Conservation (phyloP, 2,113 vertebrate genomes). For the Cinclus cinclus region DNA sequence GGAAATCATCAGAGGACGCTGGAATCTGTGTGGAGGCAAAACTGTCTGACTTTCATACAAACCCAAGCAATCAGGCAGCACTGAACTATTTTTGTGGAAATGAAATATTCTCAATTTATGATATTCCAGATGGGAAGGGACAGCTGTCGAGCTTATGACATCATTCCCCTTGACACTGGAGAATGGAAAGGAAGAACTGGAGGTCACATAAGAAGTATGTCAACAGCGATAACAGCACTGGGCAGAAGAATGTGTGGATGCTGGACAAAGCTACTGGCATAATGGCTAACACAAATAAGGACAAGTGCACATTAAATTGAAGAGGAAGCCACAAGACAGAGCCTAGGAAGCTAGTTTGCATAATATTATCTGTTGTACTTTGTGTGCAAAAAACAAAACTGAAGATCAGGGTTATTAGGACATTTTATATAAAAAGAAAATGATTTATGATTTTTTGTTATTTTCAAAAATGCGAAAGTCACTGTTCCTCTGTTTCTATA, state of each 20-base stretch:
- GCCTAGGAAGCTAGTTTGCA: background rate
- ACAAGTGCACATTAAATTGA: background rate
- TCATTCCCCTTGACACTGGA: conserved; percentile 11
- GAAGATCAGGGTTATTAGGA: background rate
- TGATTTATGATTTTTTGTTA: background rate
- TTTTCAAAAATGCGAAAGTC: background rate
- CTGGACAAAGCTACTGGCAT: background rate
- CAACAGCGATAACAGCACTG: background rate
- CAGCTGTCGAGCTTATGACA: conserved; percentile 10
- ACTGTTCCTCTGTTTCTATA: background rate
- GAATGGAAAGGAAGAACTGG: background rate
- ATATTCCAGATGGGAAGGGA: conserved; percentile 33
- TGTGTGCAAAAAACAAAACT: background rate
- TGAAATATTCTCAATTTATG: conserved; percentile 4
- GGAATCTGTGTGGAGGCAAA: background rate
- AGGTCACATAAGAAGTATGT: background rate
- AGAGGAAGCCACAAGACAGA: background rate
- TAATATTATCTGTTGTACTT: background rate
- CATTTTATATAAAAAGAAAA: background rate
- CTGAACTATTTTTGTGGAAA: conserved; percentile 10
- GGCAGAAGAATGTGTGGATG: background rate
- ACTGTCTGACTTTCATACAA: background rate
- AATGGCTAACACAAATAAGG: background rate
- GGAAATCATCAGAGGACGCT: background rate
- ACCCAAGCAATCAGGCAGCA: background rate